These are phyloP conservation scores for Pseudomugil tenellus DNA, from an alignment of 2,797 vertebrate genomes.

Conservation along the genomic window DNA sequence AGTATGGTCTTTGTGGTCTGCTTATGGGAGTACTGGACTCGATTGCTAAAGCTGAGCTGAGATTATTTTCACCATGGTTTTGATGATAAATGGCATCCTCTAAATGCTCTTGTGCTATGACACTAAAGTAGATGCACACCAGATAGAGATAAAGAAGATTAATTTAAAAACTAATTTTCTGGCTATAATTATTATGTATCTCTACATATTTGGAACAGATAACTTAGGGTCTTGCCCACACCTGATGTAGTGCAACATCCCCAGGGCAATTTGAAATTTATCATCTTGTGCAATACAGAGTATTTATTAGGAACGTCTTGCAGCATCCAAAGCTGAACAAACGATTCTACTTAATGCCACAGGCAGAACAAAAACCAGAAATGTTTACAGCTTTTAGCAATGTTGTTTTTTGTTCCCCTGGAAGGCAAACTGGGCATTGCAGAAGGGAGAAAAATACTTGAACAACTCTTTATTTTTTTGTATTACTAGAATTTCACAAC, in stretches of 20 bases:
- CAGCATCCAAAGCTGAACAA: neutral
- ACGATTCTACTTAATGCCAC: neutral
- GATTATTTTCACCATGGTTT: slow-evolving; percentile 40
- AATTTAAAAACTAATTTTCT: slow-evolving; percentile 40
- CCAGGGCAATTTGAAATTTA: slow-evolving; percentile 29
- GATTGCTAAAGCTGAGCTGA: slow-evolving; percentile 29
- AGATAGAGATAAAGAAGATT: slow-evolving; percentile 42
- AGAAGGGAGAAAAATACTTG: too few species aligned
- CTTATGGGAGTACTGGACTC: slow-evolving; percentile 36
- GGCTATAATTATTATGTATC: slow-evolving; percentile 39
- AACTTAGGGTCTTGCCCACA: slow-evolving; percentile 1
- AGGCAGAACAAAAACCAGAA: neutral
- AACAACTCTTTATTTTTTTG: too few species aligned
- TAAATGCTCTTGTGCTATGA: slow-evolving; percentile 29
- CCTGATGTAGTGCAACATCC: slow-evolving; percentile 26
- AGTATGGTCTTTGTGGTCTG: slow-evolving; percentile 57
- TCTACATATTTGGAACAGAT: slow-evolving; percentile 4
- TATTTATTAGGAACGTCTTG: neutral
- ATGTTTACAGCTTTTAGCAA: neutral
- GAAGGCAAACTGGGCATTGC: neutral
- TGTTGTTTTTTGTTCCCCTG: neutral
- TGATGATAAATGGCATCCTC: slow-evolving; percentile 57
- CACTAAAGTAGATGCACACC: slow-evolving; percentile 8
- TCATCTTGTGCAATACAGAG: slow-evolving; percentile 18
- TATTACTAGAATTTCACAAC: too few species aligned